These are phyloP conservation scores for Gryllus longicercus DNA, from an alignment of 2,888 invertebrate genomes.

Conservation along the genomic window DNA sequence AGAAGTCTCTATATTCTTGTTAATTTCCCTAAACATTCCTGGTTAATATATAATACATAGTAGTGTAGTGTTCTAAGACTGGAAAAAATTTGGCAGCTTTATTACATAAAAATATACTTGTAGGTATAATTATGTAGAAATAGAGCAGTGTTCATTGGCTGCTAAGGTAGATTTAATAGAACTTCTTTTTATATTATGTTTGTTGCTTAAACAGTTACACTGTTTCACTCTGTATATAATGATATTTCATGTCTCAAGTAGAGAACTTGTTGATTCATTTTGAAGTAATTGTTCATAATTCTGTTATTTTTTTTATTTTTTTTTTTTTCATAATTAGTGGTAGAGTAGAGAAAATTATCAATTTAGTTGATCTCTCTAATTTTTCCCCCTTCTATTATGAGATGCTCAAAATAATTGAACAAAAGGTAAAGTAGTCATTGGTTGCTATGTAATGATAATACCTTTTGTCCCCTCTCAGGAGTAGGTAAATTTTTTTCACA, in stretches of 20 bases:
- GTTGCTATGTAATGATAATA: too few species aligned
- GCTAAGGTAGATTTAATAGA: too few species aligned
- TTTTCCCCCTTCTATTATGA: not conserved
- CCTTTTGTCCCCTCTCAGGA: not conserved
- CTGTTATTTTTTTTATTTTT: too few species aligned
- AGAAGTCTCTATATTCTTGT: not conserved
- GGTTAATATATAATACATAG: not conserved
- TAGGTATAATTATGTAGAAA: not conserved
- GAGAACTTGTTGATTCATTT: too few species aligned
- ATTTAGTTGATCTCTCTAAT: not conserved
- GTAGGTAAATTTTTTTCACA: not conserved
- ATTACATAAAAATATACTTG: not conserved
- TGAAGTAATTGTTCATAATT: too few species aligned
- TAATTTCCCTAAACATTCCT: conserved; percentile 21
- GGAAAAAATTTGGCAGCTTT: conserved; percentile 18
- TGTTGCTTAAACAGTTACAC: not conserved
- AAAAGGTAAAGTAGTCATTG: too few species aligned
- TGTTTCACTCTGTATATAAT: not conserved
- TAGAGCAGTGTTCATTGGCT: not conserved
- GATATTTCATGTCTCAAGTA: too few species aligned
- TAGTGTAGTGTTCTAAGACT: conserved; percentile 6
- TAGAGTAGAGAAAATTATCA: not conserved
- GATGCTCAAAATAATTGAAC: too few species aligned
- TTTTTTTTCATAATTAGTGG: too few species aligned
- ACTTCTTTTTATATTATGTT: not conserved